A percentile compares a stretch with the other conserved stretches of the same genome.
Evolutionary conservation across 2,797 vertebrate species (phyloP).

Genomic region (Sphenopsis melanotis): DNA sequence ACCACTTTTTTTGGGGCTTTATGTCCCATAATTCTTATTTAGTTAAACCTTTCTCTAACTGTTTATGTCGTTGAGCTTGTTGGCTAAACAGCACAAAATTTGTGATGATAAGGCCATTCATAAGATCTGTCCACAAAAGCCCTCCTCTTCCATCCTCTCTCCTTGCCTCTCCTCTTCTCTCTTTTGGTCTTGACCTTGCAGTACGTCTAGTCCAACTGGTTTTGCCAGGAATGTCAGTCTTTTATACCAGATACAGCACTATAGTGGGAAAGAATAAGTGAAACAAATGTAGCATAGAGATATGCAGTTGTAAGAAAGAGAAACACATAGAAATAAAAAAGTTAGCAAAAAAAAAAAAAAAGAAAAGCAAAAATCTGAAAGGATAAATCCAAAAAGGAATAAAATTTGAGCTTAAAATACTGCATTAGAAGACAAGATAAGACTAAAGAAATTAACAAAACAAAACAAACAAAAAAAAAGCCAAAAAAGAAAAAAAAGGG

Average conservation of each 20-base stretch:
- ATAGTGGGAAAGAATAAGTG: background rate
- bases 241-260: background rate
- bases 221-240: background rate
- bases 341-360: background rate
- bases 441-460: background rate
- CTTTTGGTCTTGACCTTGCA: background rate
- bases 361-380: background rate
- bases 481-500: too few species aligned
- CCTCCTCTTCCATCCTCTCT: background rate
- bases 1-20: background rate
- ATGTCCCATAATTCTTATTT: background rate
- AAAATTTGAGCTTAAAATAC: background rate
- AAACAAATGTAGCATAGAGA: background rate
- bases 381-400: background rate
- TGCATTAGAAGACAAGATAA: background rate
- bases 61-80: background rate
- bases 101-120: background rate
- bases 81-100: background rate
- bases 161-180: accelerated
- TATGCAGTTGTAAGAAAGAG: background rate
- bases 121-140: background rate
- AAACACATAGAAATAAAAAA: background rate
- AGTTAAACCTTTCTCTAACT: background rate
- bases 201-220: background rate
- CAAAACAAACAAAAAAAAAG: background rate